These are phyloP conservation scores for Zeuzera pyrina DNA, from an alignment of 2,888 invertebrate genomes.

Conservation along the genomic window DNA sequence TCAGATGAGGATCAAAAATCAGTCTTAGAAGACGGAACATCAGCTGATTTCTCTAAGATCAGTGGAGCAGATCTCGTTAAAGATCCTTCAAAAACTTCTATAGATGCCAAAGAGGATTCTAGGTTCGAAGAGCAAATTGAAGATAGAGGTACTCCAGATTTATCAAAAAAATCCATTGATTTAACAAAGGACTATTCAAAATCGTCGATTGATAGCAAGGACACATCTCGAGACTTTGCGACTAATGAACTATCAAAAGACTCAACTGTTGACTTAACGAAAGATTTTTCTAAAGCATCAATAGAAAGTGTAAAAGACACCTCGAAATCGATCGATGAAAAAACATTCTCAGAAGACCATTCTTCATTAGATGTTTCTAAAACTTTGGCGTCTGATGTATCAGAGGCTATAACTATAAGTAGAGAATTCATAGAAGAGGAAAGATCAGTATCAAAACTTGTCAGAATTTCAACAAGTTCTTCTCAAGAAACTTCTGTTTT, in stretches of 20 bases:
- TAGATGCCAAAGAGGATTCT: conserved; percentile 54
- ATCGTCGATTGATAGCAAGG: conserved; percentile 66
- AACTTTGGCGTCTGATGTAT: conserved; percentile 62
- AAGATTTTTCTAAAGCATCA: conserved; percentile 62
- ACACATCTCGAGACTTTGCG: conserved; percentile 64
- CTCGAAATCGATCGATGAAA: conserved; percentile 61
- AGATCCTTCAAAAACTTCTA: conserved; percentile 58
- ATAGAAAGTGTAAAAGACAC: conserved; percentile 62
- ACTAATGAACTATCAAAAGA: conserved; percentile 66
- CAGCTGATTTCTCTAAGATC: conserved; percentile 61
- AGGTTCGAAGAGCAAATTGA: conserved; percentile 47
- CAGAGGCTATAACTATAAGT: conserved; percentile 52
- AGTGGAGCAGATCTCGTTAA: conserved; percentile 60
- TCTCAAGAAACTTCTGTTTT: conserved; percentile 57
- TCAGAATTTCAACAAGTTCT: conserved; percentile 45
- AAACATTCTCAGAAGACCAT: conserved; percentile 65
- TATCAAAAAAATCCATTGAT: conserved; percentile 64
- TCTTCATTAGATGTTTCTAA: conserved; percentile 65
- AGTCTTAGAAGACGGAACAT: conserved; percentile 58
- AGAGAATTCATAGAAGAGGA: conserved; percentile 58
- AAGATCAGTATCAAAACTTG: conserved; percentile 42
- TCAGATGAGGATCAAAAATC: conserved; percentile 64
- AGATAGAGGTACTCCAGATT: conserved; percentile 55
- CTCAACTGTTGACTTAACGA: conserved; percentile 60
- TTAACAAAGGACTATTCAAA: conserved; percentile 65